Base-by-base conservation (phyloP, 2,797 vertebrate genomes). In the Sebastes itinus region DNA sequence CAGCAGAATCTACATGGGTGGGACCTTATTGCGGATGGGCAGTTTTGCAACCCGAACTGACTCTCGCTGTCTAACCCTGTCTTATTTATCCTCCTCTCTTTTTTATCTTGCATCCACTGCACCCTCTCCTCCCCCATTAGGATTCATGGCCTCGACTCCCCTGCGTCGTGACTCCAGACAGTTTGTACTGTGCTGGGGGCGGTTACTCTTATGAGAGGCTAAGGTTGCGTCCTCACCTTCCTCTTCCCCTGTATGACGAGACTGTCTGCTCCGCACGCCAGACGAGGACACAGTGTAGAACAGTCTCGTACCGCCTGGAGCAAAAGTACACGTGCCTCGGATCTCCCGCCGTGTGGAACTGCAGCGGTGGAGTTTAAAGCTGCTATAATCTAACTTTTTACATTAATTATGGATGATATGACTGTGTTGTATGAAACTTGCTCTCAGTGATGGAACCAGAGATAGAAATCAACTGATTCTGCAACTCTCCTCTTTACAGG, bases 1-100 rank as follows among this genome's bases (percentile, higher is more conserved):
- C 87, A 85, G 90, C 83, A 89, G 22, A 78, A 77, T 76, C 61
- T 54, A 59, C 75, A 72, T 61, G 83, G 87, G 81, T 60, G 85
- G 89, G 86, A 77, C 78, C 11, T 80, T 22, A 72, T 62, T 80
- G 80, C 78, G 81, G 87, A 84, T 33, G 33, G 54, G 54, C 68
- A 52, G 14, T 6, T 69, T 18, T 61, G 62, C 63, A 69, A 61
- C 49, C 72, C 0, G 1, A 56, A 60, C 58, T 30, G 58, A 86
- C 66, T 73, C 61, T 66, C 27, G 4, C 58, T 12, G 46, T 79
- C 68, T 16, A 3, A 71, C 60, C 54, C 33, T 23, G 25, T 58
- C 59, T 23, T 72, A 22, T 46, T 54, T 25, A 11, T 72, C 23
- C 22, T 63, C 10, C 46, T 28, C 10, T 55, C 20, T 72, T 10